These are phyloP conservation scores for Montipora foliosa DNA, from an alignment of 64 coral and sea anemone genomes.

Conservation along the genomic window DNA sequence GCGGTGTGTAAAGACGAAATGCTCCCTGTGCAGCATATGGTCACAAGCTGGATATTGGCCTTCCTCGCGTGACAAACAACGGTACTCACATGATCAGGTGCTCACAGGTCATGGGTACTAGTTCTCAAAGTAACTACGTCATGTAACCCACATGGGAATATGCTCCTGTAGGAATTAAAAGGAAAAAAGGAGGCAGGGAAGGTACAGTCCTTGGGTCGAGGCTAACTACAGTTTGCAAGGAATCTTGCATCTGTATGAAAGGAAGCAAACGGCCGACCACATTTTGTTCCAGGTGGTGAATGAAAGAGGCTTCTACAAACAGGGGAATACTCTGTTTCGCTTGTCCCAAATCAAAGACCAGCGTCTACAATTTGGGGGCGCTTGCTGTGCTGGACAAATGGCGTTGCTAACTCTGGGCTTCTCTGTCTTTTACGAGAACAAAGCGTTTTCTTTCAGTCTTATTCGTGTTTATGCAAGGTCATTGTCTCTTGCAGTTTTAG, in stretches of 20 bases:
- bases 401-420: background rate
- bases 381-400: slow-evolving; percentile 41
- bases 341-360: slow-evolving; percentile 44
- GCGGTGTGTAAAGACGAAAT: slow-evolving; percentile 50
- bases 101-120: background rate
- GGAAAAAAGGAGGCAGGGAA: background rate
- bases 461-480: slow-evolving; percentile 44
- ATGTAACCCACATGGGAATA: slow-evolving; percentile 70
- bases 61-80: slow-evolving; percentile 60
- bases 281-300: slow-evolving; percentile 87
- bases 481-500: slow-evolving; percentile 67
- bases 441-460: background rate
- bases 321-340: slow-evolving; percentile 64
- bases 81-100: slow-evolving; percentile 75
- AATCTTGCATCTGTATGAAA: slow-evolving; percentile 61
- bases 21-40: slow-evolving; percentile 50
- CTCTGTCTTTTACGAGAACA: slow-evolving; percentile 17
- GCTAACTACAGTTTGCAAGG: slow-evolving; percentile 37
- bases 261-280: slow-evolving; percentile 69
- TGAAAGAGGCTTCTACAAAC: slow-evolving; percentile 64
- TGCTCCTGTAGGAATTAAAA: slow-evolving; percentile 35
- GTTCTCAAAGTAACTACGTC: background rate
- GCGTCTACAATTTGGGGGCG: slow-evolving; percentile 46
- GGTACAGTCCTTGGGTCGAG: background rate
- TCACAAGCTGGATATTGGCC: slow-evolving; percentile 78